phyloP scores from a whole-genome alignment of 2,113 vertebrate genomes.

The Strix uralensis region DNA sequence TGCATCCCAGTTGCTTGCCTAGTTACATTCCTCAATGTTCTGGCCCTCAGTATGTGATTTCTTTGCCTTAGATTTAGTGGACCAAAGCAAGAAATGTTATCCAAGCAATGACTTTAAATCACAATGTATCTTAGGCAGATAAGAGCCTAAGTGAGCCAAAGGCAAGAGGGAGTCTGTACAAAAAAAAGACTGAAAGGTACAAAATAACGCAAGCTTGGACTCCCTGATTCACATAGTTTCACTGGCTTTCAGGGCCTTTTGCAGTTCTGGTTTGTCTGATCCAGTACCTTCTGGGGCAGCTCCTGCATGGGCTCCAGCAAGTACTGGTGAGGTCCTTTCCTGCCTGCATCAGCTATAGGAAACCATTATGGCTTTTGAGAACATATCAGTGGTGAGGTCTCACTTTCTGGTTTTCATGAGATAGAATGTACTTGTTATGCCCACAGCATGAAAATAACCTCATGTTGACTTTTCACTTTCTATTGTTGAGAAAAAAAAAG shows the following conservation, averaged over 20 bases:
- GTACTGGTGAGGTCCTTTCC: not conserved
- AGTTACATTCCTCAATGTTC: conserved; percentile 6
- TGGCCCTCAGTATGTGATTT: conserved; percentile 33
- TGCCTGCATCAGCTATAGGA: not conserved
- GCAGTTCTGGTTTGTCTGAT: not conserved
- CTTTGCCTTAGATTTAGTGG: conserved; percentile 13
- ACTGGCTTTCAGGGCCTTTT: not conserved
- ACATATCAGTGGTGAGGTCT: not conserved
- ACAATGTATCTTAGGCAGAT: not conserved
- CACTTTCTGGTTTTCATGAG: conserved; percentile 30
- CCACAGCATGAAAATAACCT: conserved; percentile 69
- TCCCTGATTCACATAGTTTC: not conserved
- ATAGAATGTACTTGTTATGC: conserved; percentile 53
- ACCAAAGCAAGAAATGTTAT: not conserved
- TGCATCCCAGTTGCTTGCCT: conserved; percentile 28
- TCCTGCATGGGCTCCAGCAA: conserved; percentile 10
- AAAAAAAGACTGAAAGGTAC: not conserved
- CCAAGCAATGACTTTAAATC: not conserved
- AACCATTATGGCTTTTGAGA: not conserved
- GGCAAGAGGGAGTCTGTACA: not conserved
- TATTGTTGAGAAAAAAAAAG: conserved; percentile 72
- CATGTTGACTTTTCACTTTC: conserved; percentile 67
- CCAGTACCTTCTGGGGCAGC: not conserved
- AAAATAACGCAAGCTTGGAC: not conserved
- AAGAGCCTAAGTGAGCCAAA: not conserved